phyloP scores from a whole-genome alignment of 2,888 invertebrate genomes.

The Mythimna vitellina region DNA sequence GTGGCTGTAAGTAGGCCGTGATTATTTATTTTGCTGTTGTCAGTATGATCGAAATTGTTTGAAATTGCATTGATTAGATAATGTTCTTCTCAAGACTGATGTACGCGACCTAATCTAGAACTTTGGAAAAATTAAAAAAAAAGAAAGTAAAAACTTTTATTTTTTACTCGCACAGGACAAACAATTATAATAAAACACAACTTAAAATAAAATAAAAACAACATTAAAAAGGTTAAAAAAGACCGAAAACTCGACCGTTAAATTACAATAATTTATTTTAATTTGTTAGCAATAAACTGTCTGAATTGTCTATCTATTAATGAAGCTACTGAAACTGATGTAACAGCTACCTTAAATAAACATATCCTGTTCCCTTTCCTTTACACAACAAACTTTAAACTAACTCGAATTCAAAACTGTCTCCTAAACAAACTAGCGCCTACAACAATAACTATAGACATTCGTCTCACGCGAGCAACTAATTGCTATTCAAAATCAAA shows the following conservation, averaged over 20 bases:
- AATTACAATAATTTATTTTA: neutral
- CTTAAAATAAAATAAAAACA: too few relatives aligned
- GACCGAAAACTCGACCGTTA: too few relatives aligned
- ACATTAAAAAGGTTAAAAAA: too few relatives aligned
- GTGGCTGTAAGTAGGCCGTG: conserved; percentile 20
- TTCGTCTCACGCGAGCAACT: conserved; percentile 59
- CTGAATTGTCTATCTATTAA: neutral
- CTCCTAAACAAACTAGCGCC: conserved; percentile 41
- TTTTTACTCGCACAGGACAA: too few relatives aligned
- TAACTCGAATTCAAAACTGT: conserved; percentile 26
- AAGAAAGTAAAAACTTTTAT: too few relatives aligned
- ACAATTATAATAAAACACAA: too few relatives aligned
- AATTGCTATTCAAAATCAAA: conserved; percentile 77
- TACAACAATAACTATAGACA: conserved; percentile 34
- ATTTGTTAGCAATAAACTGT: neutral
- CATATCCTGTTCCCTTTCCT: neutral
- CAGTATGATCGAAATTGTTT: neutral
- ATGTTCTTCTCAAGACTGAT: neutral
- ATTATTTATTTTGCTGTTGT: neutral
- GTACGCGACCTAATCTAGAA: neutral
- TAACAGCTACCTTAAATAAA: neutral
- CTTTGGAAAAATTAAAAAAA: neutral
- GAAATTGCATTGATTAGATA: neutral
- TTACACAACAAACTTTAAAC: conserved; percentile 5
- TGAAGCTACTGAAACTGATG: neutral